phyloP scores from a whole-genome alignment of 2,888 invertebrate species.

The Pachymerium ferrugineum region DNA sequence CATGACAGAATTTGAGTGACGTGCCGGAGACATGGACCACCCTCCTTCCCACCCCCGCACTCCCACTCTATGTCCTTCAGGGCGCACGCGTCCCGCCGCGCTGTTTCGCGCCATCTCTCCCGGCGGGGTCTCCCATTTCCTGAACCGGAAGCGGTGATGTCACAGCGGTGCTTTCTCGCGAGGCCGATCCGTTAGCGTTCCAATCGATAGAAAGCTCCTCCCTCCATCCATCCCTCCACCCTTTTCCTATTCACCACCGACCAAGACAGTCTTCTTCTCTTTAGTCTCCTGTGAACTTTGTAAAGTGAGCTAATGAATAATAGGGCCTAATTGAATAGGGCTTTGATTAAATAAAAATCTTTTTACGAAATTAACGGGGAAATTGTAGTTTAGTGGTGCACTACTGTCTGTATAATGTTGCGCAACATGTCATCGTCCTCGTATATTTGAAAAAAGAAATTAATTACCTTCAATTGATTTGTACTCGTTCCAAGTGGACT shows the following conservation, averaged over 20 bases:
- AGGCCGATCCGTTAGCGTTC: slow-evolving; percentile 6
- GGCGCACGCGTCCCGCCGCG: not conserved
- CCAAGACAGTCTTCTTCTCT: not conserved
- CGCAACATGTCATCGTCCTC: not conserved
- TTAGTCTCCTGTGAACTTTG: not conserved
- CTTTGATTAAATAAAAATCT: not conserved
- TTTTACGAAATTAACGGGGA: not conserved
- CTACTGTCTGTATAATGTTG: not conserved
- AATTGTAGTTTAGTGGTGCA: not conserved
- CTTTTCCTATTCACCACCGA: not conserved
- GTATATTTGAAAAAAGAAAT: not conserved
- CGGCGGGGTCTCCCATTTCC: slow-evolving; percentile 28
- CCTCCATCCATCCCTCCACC: not conserved
- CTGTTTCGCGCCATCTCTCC: not conserved
- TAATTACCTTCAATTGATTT: not conserved
- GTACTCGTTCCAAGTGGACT: not conserved
- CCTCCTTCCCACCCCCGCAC: not conserved
- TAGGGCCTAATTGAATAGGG: not conserved
- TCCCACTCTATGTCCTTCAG: not conserved
- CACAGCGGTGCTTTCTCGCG: slow-evolving; percentile 7
- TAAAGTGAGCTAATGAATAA: not conserved
- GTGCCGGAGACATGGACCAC: not conserved
- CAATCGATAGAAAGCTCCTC: not conserved
- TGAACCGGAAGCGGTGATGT: slow-evolving; percentile 27
- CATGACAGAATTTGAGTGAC: not conserved